These are phyloP conservation scores for Falco cherrug DNA, from an alignment of 2,797 vertebrate species.

Conservation along the genomic window DNA sequence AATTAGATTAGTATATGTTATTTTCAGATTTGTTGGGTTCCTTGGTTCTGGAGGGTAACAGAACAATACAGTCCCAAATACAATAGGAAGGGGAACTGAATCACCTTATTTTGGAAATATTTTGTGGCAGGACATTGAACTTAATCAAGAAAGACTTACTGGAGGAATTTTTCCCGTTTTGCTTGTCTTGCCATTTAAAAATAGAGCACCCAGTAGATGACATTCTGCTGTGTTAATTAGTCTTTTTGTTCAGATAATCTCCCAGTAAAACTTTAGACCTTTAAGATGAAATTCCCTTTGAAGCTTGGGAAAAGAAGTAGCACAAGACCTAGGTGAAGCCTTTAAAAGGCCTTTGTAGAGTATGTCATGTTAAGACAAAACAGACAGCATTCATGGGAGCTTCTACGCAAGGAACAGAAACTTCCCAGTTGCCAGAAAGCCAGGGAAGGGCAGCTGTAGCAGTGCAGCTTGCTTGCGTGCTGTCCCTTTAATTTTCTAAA, in stretches of 20 bases:
- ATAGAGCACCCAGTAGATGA: background rate
- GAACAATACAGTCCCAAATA: background rate
- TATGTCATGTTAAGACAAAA: background rate
- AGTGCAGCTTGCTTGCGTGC: background rate
- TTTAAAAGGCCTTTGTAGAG: background rate
- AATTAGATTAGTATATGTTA: background rate
- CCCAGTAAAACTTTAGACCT: background rate
- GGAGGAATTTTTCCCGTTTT: background rate
- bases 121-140: background rate
- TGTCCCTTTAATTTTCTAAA: background rate
- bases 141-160: background rate
- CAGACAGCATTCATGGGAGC: background rate
- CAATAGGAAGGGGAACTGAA: background rate
- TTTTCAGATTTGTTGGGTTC: background rate
- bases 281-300: background rate
- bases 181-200: background rate
- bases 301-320: background rate
- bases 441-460: background rate
- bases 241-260: background rate
- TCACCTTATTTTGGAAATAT: background rate
- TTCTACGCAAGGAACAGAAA: background rate
- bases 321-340: background rate
- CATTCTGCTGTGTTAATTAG: background rate
- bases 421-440: background rate
- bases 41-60: background rate